Conservation (phyloP, 2,888 invertebrate species). For the Philopedon plagiatum region DNA sequence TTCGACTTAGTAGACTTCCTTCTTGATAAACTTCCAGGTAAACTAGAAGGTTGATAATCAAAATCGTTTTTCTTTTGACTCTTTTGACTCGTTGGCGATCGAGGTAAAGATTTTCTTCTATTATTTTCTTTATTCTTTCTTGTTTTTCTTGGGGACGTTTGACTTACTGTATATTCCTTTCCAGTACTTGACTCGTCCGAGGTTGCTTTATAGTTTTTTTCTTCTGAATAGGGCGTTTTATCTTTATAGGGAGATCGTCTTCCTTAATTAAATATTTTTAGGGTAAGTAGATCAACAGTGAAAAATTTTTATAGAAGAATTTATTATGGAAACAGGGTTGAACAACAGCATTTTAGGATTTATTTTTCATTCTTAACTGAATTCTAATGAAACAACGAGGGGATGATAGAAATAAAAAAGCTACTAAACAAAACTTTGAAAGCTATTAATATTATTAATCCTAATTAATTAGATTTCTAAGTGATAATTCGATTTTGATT, state of each 20-base stretch:
- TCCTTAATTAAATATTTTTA: slow-evolving; percentile 27
- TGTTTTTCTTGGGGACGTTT: slow-evolving; percentile 73
- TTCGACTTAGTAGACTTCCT: slow-evolving; percentile 72
- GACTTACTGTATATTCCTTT: slow-evolving; percentile 52
- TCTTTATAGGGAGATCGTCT: slow-evolving; percentile 50
- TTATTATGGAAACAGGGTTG: too few relatives aligned
- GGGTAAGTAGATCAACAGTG: too few relatives aligned
- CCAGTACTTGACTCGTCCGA: slow-evolving; percentile 69
- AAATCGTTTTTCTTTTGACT: slow-evolving; percentile 58
- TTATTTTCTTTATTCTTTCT: slow-evolving; percentile 78
- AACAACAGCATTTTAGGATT: too few relatives aligned
- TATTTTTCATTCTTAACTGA: too few relatives aligned
- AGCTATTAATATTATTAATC: too few relatives aligned
- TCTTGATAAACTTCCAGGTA: slow-evolving; percentile 73
- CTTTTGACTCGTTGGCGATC: slow-evolving; percentile 72
- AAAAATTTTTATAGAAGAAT: too few relatives aligned
- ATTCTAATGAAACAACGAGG: too few relatives aligned
- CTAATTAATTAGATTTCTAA: too few relatives aligned
- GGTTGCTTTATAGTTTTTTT: slow-evolving; percentile 59
- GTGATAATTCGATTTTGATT: too few relatives aligned
- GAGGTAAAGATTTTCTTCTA: slow-evolving; percentile 76
- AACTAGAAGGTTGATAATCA: slow-evolving; percentile 64
- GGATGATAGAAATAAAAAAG: too few relatives aligned
- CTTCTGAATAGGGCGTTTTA: slow-evolving; percentile 44
- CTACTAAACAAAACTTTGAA: too few relatives aligned